phyloP scores from a whole-genome alignment of 2,113 vertebrate species.

The Mirza zaza region DNA sequence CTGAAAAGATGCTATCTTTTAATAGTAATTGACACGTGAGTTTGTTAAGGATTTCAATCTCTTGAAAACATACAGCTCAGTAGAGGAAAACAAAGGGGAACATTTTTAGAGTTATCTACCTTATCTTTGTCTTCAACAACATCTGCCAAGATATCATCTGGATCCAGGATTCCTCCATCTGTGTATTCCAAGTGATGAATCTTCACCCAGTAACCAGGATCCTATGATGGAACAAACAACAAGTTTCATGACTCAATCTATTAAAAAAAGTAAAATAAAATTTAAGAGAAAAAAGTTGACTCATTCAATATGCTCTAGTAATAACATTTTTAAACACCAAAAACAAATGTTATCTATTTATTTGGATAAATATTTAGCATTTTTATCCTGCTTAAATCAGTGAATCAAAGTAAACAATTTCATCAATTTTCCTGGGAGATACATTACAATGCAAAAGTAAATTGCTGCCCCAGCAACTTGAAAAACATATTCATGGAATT shows the following conservation, averaged over 20 bases:
- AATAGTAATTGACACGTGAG: slow-evolving; percentile 45
- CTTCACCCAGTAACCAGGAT: slow-evolving; percentile 93
- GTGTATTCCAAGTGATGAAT: slow-evolving; percentile 97
- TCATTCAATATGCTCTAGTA: background rate
- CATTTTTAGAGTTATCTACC: slow-evolving; percentile 83
- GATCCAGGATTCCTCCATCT: slow-evolving; percentile 97
- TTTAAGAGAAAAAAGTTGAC: background rate
- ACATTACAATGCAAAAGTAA: slow-evolving; percentile 32
- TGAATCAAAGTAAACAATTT: background rate
- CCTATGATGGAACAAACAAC: slow-evolving; percentile 80
- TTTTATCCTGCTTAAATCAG: background rate
- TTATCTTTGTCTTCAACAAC: slow-evolving; percentile 98
- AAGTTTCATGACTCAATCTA: background rate
- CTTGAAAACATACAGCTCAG: background rate
- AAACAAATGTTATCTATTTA: slow-evolving; percentile 22
- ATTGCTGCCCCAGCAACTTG: background rate
- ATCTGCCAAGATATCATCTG: slow-evolving; percentile 96
- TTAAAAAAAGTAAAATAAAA: background rate
- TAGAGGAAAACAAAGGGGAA: background rate
- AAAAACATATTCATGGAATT: background rate
- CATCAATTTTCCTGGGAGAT: slow-evolving; percentile 11
- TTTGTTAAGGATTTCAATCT: slow-evolving; percentile 46
- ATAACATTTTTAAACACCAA: background rate
- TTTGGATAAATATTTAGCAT: background rate
- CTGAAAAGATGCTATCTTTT: slow-evolving; percentile 67